Evolutionary conservation across 2,797 vertebrate species (phyloP), one percentile per base, ranked within the genome.

Genomic region (Melanotaenia trifasciata): DNA sequence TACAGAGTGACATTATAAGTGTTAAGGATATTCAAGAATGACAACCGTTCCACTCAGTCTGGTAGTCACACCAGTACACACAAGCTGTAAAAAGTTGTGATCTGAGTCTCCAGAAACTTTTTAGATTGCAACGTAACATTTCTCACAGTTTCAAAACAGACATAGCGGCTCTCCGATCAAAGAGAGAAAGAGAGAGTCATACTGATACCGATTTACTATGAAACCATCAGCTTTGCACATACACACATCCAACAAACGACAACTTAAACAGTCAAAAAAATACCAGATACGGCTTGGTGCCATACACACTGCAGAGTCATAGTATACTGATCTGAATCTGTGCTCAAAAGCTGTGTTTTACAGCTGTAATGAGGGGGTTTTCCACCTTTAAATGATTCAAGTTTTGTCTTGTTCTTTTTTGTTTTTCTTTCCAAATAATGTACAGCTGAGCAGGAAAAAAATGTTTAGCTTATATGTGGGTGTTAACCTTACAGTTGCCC

Each of bases 161-260:
- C n/a, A 20, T 26, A 57, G 24, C 16, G 9, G 67, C 30, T n/a
- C 36, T 62, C n/a, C 22, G 47, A 51, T 70, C 38, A 72, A 38
- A 66, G 68, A 57, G 47, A 36, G 24, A 67, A 50, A 38, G 61
- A 36, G 16, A 4, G 40, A 54, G 67, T 73, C 26, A 47, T 54
- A 36, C 32, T 28, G 59, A 51, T 70, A 69, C 67, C 36, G 60
- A 74, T 75, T 70, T 66, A 24, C 50, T 22, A 62, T 40, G 28
- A 57, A 54, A 72, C 70, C 38, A 67, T 81, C 38, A 58, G 62
- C 59, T 40, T 45, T 0, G 1, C 40, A 68, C 63, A 35, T 26
- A 50, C 63, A 50, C 76, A 58, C 8, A 32, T 33, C 10, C 30
- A 62, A 58, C 65, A 69, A 58, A 67, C 45, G n/a, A 30, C 20